Conservation (phyloP, 1,140 invertebrate species). For the Phymastichus coffea region DNA sequence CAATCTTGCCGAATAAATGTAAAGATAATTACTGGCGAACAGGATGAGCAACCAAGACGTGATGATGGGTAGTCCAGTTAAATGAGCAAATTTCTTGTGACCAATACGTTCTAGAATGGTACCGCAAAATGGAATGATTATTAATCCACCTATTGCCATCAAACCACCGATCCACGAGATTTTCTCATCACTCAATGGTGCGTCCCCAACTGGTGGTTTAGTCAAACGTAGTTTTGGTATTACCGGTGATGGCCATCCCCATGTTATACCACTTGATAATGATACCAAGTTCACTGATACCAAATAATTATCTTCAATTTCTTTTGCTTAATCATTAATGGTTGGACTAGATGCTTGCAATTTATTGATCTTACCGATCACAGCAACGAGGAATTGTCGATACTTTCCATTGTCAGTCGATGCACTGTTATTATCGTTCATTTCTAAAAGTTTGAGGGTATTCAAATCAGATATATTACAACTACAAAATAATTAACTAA, state of each 20-base stretch:
- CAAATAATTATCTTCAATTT: too few relatives aligned
- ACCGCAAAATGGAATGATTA: slow-evolving; percentile 39
- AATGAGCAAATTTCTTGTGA: slow-evolving; percentile 45
- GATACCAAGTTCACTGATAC: slow-evolving; percentile 59
- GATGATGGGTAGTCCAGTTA: slow-evolving; percentile 36
- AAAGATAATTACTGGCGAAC: slow-evolving; percentile 38
- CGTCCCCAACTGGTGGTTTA: slow-evolving; percentile 44
- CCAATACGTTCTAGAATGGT: slow-evolving; percentile 48
- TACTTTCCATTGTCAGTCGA: too few relatives aligned
- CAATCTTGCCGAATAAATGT: slow-evolving; percentile 44
- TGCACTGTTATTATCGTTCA: too few relatives aligned
- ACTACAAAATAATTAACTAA: too few relatives aligned
- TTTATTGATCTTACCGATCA: too few relatives aligned
- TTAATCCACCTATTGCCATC: slow-evolving; percentile 44
- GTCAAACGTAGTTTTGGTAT: slow-evolving; percentile 47
- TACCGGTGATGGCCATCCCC: slow-evolving; percentile 60
- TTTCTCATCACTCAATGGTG: slow-evolving; percentile 50
- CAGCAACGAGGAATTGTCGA: too few relatives aligned
- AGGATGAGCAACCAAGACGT: slow-evolving; percentile 48
- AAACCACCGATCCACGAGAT: slow-evolving; percentile 55
- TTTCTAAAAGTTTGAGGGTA: too few relatives aligned
- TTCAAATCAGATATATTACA: too few relatives aligned
- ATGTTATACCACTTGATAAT: slow-evolving; percentile 55
- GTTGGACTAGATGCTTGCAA: too few relatives aligned
- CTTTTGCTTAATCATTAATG: too few relatives aligned